These are phyloP conservation scores for Podarcis cretensis DNA, from an alignment of 2,113 vertebrate species.

Conservation along the genomic window DNA sequence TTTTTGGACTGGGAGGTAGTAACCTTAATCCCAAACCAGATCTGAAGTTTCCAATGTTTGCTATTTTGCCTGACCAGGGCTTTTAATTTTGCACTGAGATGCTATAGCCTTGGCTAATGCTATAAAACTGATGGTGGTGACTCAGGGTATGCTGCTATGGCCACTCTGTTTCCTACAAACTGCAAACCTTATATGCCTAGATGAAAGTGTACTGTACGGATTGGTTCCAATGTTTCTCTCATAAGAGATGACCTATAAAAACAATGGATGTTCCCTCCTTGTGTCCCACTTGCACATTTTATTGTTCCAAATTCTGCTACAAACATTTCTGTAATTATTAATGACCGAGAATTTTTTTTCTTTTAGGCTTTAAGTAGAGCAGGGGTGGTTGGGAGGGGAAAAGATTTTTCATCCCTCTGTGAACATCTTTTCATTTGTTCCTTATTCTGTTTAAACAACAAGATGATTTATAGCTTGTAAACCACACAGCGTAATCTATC, in stretches of 20 bases:
- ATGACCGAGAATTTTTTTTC: not conserved
- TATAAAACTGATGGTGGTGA: not conserved
- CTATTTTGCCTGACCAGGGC: not conserved
- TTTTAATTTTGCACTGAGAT: not conserved
- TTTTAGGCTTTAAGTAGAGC: not conserved
- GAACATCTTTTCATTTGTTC: not conserved
- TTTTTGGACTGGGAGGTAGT: not conserved
- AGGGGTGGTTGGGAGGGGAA: not conserved
- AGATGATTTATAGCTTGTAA: conserved; percentile 2
- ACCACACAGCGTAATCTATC: not conserved
- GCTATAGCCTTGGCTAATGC: not conserved
- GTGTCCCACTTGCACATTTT: not conserved
- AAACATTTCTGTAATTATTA: not conserved
- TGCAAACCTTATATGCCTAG: not conserved
- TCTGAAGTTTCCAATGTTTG: too few species aligned
- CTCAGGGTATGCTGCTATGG: not conserved
- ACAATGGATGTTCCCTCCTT: not conserved
- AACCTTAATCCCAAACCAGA: not conserved
- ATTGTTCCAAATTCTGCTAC: not conserved
- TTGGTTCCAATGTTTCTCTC: not conserved
- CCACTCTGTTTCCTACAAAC: too few species aligned
- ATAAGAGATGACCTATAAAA: not conserved
- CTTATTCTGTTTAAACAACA: conserved; percentile 9
- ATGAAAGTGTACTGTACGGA: not conserved
- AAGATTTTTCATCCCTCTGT: not conserved